Conservation (phyloP, 2,113 vertebrate species). For the Morone saxatilis region DNA sequence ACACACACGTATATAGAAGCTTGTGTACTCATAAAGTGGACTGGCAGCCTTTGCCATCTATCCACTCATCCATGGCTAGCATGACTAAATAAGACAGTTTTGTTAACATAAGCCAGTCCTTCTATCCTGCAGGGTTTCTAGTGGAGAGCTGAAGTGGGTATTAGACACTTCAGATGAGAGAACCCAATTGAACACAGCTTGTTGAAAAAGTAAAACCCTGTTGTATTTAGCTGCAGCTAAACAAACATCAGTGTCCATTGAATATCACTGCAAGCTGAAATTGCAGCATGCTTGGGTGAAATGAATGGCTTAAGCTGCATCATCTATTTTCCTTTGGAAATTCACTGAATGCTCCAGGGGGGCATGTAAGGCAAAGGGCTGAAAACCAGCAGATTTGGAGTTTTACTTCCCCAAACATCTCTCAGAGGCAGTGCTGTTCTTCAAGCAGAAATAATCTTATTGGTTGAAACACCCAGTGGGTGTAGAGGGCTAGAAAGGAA, state of each 20-base stretch:
- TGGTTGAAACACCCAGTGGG: constrained; percentile 7
- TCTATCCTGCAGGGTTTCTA: not conserved
- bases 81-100: not conserved
- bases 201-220: not conserved
- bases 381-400: constrained; percentile 9
- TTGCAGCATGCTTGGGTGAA: not conserved
- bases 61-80: not conserved
- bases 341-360: not conserved
- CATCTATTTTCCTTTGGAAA: not conserved
- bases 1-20: no score
- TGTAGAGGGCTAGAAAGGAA: not conserved
- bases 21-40: not conserved
- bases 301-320: constrained; percentile 2
- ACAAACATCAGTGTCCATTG: not conserved
- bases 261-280: not conserved
- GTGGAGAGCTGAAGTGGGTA: not conserved
- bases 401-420: constrained; percentile 11
- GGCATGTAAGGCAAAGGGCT: constrained; percentile 10
- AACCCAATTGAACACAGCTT: not conserved
- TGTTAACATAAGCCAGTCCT: not conserved
- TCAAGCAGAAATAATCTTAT: constrained; percentile 35
- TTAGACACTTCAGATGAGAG: not conserved
- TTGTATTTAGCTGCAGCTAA: not conserved
- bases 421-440: constrained; percentile 23
- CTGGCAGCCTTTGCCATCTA: not conserved